Percentiles rank a stretch among this genome's conserved stretches.
Evolutionary conservation across 2,888 invertebrate genomes (phyloP).

Genomic region (Sialis fuliginosa): DNA sequence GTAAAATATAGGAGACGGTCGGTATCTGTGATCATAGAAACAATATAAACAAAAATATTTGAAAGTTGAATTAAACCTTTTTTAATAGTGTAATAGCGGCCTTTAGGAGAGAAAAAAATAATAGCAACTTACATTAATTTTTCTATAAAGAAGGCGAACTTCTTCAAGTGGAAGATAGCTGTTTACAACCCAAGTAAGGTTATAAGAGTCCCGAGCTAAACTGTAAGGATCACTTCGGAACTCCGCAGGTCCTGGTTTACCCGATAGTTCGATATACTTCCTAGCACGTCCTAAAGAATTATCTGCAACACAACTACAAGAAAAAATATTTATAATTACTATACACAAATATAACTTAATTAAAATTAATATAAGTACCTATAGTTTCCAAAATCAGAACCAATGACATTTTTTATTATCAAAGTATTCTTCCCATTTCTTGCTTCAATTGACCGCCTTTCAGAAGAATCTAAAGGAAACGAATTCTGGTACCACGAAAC

Average conservation of each 20-base stretch:
- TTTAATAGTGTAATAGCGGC: too few relatives aligned
- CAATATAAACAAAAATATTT: too few relatives aligned
- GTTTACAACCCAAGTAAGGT: conserved; percentile 37
- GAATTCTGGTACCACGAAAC: conserved; percentile 57
- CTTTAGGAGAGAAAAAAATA: too few relatives aligned
- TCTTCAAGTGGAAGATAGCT: conserved; percentile 37
- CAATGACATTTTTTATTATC: conserved; percentile 42
- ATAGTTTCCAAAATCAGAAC: conserved; percentile 44
- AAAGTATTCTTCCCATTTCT: conserved; percentile 50
- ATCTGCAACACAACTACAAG: conserved; percentile 31
- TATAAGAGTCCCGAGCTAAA: conserved; percentile 32
- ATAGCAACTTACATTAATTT: conserved; percentile 26
- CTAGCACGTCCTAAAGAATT: conserved; percentile 33
- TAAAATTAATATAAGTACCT: conserved; percentile 12
- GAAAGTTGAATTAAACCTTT: too few relatives aligned
- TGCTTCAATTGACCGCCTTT: conserved; percentile 49
- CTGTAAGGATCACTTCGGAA: conserved; percentile 34
- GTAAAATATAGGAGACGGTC: too few relatives aligned
- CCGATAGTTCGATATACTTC: conserved; percentile 34
- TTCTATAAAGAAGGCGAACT: conserved; percentile 33
- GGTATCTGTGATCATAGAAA: too few relatives aligned
- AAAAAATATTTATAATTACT: not conserved
- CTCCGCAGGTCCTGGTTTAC: conserved; percentile 34
- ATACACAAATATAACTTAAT: not conserved
- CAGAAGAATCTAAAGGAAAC: conserved; percentile 45